Evolutionary conservation across 2,888 invertebrate species (phyloP), one percentile per base, ranked within the genome.

Genomic region (Leptinotarsa juncta): DNA sequence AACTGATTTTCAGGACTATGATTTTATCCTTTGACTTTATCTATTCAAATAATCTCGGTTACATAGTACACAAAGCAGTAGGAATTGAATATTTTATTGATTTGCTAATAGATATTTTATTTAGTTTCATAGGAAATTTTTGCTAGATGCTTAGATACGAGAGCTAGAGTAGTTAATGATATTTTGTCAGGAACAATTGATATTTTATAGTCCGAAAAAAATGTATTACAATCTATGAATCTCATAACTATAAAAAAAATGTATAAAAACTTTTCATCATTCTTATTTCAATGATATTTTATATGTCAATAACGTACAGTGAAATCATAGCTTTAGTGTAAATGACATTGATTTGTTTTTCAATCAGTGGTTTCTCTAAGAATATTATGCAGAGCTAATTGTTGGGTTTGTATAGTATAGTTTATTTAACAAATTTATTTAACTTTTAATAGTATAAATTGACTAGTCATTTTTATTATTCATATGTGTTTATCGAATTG

Each of bases 401-500:
- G 84, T 86, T 85, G 83, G 81, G 82, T 82, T 82, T 84, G 82
- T 85, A 83, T 84, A 84, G 84, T 84, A 85, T 86, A 86, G 86
- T 86, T 86, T 87, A 87, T 86, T 83, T 86, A 86, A 86, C 83
- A 82, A 81, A 81, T 84, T 71, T 77, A 75, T 73, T 76, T 78
- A 78, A 78, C 76, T 79, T 77, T 78, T 76, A 74, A 76, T 75
- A 80, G 71, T 80, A 82, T 83, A 80, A 82, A 77, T 81, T 85
- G 85, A 86, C 87, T 88, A 88, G 87, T 88, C 87, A 88, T 87
- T 87, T 87, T 85, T 85, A 86, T 84, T 82, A 83, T 81, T 81
- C 81, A 84, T 82, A 84, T 82, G 79, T 83, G 83, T 84, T 84
- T 84, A 83, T 83, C 81, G 66, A 81, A 79, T 83, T 84, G 82